Conservation (phyloP, 2,888 invertebrate genomes). For the Germaria angustata region DNA sequence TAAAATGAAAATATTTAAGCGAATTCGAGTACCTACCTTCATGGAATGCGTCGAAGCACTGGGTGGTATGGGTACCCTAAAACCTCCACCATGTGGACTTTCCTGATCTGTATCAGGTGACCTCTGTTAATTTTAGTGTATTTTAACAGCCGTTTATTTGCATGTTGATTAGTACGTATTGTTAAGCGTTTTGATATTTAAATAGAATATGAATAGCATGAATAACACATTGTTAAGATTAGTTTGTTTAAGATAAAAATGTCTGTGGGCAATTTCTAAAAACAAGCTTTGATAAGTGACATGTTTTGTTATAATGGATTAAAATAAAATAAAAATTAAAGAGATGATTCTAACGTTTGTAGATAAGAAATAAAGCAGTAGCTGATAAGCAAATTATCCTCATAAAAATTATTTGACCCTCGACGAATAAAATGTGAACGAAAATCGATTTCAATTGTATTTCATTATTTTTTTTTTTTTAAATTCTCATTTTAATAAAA, state of each 20-base stretch:
- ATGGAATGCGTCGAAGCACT: constrained; percentile 87
- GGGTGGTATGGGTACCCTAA: constrained; percentile 83
- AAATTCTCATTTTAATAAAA: no score
- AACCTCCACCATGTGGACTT: constrained; percentile 80
- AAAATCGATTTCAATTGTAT: no score
- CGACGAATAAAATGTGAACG: no score
- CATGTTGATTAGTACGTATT: constrained; percentile 4
- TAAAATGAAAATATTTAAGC: background rate
- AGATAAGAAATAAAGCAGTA: background rate
- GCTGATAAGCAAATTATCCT: background rate
- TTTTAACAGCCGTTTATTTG: constrained; percentile 40
- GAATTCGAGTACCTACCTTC: constrained; percentile 82
- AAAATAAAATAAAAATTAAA: background rate
- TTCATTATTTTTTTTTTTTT: no score
- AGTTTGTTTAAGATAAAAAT: constrained; percentile 22
- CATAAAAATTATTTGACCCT: no score
- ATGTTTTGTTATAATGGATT: background rate
- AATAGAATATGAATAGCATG: constrained; percentile 28
- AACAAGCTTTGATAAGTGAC: background rate
- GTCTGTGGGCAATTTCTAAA: background rate
- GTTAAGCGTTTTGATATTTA: constrained; percentile 29
- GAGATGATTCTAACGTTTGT: background rate
- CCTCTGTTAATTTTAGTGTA: constrained; percentile 73
- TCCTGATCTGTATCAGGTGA: constrained; percentile 81
- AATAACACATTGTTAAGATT: constrained; percentile 23